phyloP scores from a whole-genome alignment of 2,888 invertebrate species.

The Phaedon cochleariae region DNA sequence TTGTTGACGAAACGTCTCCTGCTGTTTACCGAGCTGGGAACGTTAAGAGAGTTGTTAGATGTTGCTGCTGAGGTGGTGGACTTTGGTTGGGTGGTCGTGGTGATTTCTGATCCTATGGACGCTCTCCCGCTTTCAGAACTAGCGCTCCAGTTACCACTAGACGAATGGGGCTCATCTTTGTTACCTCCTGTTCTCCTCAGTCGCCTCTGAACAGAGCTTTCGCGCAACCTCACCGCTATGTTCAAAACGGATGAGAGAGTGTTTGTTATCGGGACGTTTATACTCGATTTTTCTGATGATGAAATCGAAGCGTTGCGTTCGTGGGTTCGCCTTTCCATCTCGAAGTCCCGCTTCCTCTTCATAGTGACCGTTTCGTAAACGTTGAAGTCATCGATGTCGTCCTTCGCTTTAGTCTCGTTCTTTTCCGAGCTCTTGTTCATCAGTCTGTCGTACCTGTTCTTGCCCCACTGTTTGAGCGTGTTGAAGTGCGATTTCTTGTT shows the following conservation, averaged over 20 bases:
- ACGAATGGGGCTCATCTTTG: constrained; percentile 87
- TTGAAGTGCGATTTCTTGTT: constrained; percentile 77
- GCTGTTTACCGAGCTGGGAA: constrained; percentile 74
- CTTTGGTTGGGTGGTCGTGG: constrained; percentile 74
- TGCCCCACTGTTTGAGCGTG: constrained; percentile 86
- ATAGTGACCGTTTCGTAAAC: constrained; percentile 74
- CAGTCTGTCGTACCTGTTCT: constrained; percentile 78
- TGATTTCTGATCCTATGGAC: constrained; percentile 85
- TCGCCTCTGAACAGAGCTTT: constrained; percentile 76
- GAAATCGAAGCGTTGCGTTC: constrained; percentile 79
- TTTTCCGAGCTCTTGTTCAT: constrained; percentile 73
- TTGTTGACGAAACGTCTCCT: constrained; percentile 73
- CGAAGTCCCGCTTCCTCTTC: constrained; percentile 66
- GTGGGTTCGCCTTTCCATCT: constrained; percentile 74
- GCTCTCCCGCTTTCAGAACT: constrained; percentile 89
- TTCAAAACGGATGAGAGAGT: constrained; percentile 68
- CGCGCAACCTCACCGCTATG: constrained; percentile 77
- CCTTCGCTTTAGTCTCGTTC: constrained; percentile 59
- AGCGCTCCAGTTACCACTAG: constrained; percentile 94
- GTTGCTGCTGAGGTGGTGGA: constrained; percentile 75
- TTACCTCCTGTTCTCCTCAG: constrained; percentile 71
- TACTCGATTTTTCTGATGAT: constrained; percentile 75
- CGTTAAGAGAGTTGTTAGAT: constrained; percentile 75
- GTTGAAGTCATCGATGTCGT: constrained; percentile 68
- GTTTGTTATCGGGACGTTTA: constrained; percentile 65